A percentile compares a stretch with the other conserved stretches of the same genome.
phyloP scores from a whole-genome alignment of 2,888 invertebrate species.

The Cerastis rubricosa region DNA sequence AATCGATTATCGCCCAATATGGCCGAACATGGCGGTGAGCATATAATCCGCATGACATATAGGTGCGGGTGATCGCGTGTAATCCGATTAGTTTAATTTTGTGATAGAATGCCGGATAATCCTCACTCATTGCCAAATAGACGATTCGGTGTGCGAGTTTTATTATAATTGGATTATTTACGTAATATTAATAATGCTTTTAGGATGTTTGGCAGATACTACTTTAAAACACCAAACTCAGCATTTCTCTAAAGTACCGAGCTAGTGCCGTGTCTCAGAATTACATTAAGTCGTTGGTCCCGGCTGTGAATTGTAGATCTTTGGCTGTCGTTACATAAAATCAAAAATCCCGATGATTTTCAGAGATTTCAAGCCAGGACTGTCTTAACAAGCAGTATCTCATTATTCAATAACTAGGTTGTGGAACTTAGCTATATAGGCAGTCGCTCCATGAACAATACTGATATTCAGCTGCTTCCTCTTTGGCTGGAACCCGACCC shows the following conservation, averaged over 20 bases:
- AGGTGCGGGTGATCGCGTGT: conserved; percentile 2
- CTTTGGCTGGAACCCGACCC: not conserved
- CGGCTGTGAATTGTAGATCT: not conserved
- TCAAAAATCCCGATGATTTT: not conserved
- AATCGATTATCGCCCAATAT: conserved; percentile 48
- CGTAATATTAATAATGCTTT: not conserved
- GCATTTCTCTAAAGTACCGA: not conserved
- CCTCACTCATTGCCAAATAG: conserved; percentile 58
- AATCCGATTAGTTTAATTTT: conserved; percentile 60
- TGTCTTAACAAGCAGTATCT: not conserved
- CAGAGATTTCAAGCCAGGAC: not conserved
- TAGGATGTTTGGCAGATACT: not conserved
- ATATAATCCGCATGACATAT: conserved; percentile 45
- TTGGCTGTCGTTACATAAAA: not conserved
- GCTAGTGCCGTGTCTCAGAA: not conserved
- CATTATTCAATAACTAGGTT: not conserved
- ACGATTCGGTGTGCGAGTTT: conserved; percentile 22
- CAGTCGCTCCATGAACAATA: not conserved
- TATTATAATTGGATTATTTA: conserved; percentile 10
- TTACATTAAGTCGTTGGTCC: not conserved
- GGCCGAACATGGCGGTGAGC: conserved; percentile 27
- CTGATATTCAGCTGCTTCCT: not conserved
- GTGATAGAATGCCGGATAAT: conserved; percentile 53
- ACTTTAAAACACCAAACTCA: not conserved
- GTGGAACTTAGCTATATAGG: not conserved